Conservation (phyloP, 2,113 vertebrate species). For the Melanotaenia duboulayi region DNA sequence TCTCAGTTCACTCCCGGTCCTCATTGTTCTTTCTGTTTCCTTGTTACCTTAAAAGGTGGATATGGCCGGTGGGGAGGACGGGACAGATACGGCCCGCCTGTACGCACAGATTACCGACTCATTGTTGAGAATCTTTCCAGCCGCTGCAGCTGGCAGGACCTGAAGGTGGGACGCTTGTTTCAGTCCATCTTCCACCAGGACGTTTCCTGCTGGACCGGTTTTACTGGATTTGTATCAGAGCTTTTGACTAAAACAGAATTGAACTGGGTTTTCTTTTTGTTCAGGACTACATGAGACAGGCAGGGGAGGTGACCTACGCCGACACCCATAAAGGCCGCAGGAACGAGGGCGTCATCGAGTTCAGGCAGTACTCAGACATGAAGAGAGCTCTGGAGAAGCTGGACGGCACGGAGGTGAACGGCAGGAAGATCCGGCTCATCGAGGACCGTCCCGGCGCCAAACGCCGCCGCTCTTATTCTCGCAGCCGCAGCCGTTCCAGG, state of each 20-base stretch:
- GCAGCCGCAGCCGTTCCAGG: constrained; percentile 93
- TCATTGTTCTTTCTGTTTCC: constrained; percentile 83
- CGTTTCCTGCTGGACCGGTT: not conserved
- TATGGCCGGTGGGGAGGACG: constrained; percentile 93
- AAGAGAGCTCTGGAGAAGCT: constrained; percentile 97
- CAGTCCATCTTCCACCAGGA: too few relatives aligned
- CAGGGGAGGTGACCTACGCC: constrained; percentile 96
- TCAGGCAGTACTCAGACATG: constrained; percentile 97
- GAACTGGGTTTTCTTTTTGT: not conserved
- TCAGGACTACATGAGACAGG: constrained; percentile 98
- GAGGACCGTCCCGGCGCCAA: constrained; percentile 94
- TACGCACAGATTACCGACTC: constrained; percentile 96
- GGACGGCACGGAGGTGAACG: constrained; percentile 96
- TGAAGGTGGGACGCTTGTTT: constrained; percentile 87
- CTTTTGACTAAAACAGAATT: too few relatives aligned
- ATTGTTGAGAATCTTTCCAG: constrained; percentile 99
- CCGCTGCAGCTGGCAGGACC: constrained; percentile 97
- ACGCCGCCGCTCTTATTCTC: constrained; percentile 91
- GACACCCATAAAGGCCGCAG: constrained; percentile 95
- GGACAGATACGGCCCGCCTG: constrained; percentile 95
- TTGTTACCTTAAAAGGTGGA: constrained; percentile 92
- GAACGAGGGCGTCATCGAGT: constrained; percentile 98
- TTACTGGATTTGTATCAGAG: too few relatives aligned
- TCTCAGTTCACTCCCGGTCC: constrained; percentile 42
- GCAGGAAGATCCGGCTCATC: constrained; percentile 95